Conservation (phyloP, 2,797 vertebrate species). For the Darevskia mixta region DNA sequence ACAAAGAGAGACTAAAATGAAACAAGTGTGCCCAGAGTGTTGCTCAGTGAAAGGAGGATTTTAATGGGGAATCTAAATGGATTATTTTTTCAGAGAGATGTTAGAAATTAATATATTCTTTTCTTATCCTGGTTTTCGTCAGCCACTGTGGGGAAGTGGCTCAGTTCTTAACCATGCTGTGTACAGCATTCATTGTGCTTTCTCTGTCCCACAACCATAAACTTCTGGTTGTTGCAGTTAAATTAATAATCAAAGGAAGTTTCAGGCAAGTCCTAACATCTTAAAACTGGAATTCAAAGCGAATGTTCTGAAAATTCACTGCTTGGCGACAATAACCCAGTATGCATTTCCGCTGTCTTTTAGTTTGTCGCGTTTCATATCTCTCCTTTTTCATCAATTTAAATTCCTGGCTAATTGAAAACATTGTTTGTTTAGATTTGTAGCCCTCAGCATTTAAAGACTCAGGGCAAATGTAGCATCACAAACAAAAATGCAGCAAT, state of each 20-base stretch:
- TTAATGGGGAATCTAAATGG: not conserved
- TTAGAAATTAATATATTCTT: not conserved
- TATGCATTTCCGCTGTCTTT: not conserved
- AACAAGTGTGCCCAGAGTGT: conserved; percentile 17
- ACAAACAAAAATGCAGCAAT: not conserved
- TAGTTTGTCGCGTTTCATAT: not conserved
- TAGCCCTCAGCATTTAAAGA: not conserved
- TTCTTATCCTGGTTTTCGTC: not conserved
- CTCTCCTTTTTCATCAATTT: not conserved
- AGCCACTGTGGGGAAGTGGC: not conserved
- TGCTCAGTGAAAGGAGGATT: conserved; percentile 33
- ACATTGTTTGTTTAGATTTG: not conserved
- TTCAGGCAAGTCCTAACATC: not conserved
- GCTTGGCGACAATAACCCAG: not conserved
- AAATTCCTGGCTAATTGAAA: not conserved
- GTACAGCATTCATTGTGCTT: not conserved
- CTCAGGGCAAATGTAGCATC: not conserved
- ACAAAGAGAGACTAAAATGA: conserved; percentile 7
- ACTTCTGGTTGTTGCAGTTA: not conserved
- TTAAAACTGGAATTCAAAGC: conserved; percentile 3
- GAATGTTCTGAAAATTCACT: not conserved
- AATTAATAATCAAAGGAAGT: not conserved
- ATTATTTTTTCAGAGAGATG: not conserved
- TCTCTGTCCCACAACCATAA: not conserved
- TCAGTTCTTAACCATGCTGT: not conserved